These are phyloP conservation scores for Brassicogethes aeneus DNA, from an alignment of 2,888 invertebrate genomes.

Conservation along the genomic window DNA sequence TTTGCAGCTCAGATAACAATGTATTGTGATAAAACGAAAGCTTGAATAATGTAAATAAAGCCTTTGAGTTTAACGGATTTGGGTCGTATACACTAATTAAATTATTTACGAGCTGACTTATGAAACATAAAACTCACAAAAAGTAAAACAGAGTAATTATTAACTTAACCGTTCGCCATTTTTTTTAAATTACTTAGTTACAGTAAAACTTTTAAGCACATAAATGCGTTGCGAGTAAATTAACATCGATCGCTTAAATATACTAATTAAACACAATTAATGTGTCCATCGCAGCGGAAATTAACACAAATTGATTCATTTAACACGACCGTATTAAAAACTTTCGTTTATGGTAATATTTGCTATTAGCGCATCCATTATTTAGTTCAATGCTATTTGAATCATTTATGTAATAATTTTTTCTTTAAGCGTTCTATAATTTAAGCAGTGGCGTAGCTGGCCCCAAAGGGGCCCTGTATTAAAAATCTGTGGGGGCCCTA, in stretches of 20 bases:
- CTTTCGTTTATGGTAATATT: no score
- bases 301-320: background rate
- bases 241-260: background rate
- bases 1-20: slow-evolving; percentile 1
- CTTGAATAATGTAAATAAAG: background rate
- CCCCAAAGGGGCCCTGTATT: no score
- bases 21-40: slow-evolving; percentile 1
- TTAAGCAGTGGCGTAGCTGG: no score
- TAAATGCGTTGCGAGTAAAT: background rate
- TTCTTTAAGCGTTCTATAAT: no score
- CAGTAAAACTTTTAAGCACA: background rate
- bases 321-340: background rate
- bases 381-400: no score
- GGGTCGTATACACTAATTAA: slow-evolving; percentile 1
- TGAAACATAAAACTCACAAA: background rate
- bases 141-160: background rate
- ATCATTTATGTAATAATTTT: no score
- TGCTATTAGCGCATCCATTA: no score
- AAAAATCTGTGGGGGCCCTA: no score
- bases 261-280: background rate
- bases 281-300: background rate
- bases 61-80: background rate
- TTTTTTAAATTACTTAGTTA: background rate
- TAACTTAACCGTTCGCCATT: background rate
- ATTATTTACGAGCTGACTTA: background rate